Evolutionary conservation across 1,140 invertebrate species (phyloP).

Genomic region (Asbolus verrucosus): DNA sequence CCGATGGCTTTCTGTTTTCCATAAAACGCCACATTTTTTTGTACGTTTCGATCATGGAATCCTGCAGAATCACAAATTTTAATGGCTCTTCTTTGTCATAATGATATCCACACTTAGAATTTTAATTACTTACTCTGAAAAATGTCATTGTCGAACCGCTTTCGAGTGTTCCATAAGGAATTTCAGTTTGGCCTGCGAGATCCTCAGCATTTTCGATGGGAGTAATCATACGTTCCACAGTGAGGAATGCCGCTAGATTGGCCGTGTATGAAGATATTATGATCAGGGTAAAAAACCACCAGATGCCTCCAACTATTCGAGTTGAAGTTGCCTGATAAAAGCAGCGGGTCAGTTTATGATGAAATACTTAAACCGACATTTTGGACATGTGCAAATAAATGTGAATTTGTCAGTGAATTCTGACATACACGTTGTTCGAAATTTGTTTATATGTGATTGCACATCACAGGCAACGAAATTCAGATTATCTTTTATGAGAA

Average conservation of each 20-base stretch:
- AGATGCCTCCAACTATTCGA: constrained; percentile 93
- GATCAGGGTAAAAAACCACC: constrained; percentile 99
- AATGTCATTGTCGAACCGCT: constrained; percentile 97
- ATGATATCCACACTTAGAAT: too few relatives aligned
- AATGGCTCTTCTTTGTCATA: too few relatives aligned
- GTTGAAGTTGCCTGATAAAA: constrained; percentile 94
- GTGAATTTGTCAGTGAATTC: too few relatives aligned
- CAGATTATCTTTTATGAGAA: too few relatives aligned
- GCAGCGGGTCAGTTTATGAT: too few relatives aligned
- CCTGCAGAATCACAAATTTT: constrained; percentile 68
- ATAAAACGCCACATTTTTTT: constrained; percentile 91
- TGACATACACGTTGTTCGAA: too few relatives aligned
- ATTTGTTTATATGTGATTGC: too few relatives aligned
- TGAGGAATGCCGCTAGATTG: constrained; percentile 96
- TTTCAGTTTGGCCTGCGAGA: constrained; percentile 92
- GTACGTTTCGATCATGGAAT: constrained; percentile 87
- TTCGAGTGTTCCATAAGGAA: constrained; percentile 93
- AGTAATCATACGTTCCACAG: constrained; percentile 95
- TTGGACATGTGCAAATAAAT: too few relatives aligned
- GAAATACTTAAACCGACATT: too few relatives aligned
- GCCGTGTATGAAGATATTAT: constrained; percentile 99
- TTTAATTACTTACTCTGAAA: constrained; percentile 90
- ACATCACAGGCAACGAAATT: too few relatives aligned
- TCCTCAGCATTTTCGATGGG: constrained; percentile 97
- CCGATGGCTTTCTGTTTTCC: constrained; percentile 79